Percentiles rank a stretch among this genome's conserved stretches.
phyloP scores from a whole-genome alignment of 1,140 invertebrate genomes.

The Papilio aristodemus region DNA sequence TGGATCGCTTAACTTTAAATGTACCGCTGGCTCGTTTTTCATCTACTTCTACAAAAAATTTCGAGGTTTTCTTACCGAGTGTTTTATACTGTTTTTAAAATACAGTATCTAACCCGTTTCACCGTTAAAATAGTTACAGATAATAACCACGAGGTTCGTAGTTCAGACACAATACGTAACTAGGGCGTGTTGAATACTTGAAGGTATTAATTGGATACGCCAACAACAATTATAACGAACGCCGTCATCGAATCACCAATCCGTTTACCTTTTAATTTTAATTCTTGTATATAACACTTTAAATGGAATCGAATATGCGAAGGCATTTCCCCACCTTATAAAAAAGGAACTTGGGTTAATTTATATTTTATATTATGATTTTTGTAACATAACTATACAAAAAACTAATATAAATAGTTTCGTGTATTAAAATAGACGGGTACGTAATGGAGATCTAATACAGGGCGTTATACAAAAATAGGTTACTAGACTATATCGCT shows the following conservation, averaged over 20 bases:
- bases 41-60: too few species aligned
- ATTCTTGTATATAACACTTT: neutral
- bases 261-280: neutral
- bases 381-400: neutral
- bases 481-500: conserved; percentile 13
- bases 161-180: neutral
- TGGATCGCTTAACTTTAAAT: too few species aligned
- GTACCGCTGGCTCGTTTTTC: too few species aligned
- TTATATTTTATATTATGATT: too few species aligned
- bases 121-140: neutral
- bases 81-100: too few species aligned
- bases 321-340: too few species aligned
- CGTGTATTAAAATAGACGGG: neutral
- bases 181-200: neutral
- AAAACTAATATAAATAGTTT: neutral
- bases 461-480: neutral
- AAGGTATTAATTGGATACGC: conserved; percentile 6
- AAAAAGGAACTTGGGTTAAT: too few species aligned
- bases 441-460: too few species aligned
- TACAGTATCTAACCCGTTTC: neutral
- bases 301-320: too few species aligned
- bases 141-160: neutral
- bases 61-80: too few species aligned
- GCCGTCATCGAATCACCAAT: neutral
- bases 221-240: neutral